Conservation (phyloP, 2,113 vertebrate species). For the Colossoma macropomum region DNA sequence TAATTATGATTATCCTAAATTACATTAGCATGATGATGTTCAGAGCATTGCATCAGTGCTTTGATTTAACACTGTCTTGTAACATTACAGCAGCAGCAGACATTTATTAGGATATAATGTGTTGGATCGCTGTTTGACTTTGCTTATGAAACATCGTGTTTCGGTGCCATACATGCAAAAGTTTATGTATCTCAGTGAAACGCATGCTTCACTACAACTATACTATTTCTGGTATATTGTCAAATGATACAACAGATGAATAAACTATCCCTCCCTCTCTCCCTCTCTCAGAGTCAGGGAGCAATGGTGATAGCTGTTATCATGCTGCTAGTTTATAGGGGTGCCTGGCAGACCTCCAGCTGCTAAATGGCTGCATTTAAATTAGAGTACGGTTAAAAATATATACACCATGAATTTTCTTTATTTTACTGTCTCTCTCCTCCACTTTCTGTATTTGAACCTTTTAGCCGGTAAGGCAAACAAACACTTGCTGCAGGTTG, state of each 20-base stretch:
- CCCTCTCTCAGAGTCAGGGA: not conserved
- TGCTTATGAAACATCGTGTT: not conserved
- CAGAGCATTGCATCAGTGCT: conserved; percentile 31
- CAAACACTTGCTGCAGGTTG: not conserved
- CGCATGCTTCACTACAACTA: not conserved
- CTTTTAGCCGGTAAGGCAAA: not conserved
- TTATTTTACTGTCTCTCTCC: not conserved
- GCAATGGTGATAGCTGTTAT: not conserved
- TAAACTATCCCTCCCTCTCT: not conserved
- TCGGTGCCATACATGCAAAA: not conserved
- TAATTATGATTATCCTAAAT: conserved; percentile 52
- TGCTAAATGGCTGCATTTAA: not conserved
- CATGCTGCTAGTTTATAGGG: not conserved
- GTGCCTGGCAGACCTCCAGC: not conserved
- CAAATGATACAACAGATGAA: not conserved
- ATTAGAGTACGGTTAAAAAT: not conserved
- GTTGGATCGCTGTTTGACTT: not conserved
- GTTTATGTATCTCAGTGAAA: not conserved
- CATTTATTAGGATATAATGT: conserved; percentile 6
- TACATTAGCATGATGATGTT: conserved; percentile 37
- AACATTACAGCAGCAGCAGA: conserved; percentile 16
- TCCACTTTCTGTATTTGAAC: not conserved
- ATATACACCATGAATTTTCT: not conserved
- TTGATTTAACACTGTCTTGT: conserved; percentile 35
- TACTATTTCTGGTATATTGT: not conserved